Evolutionary conservation across 1,140 invertebrate species (phyloP).

Genomic region (Heliconius hewitsoni): DNA sequence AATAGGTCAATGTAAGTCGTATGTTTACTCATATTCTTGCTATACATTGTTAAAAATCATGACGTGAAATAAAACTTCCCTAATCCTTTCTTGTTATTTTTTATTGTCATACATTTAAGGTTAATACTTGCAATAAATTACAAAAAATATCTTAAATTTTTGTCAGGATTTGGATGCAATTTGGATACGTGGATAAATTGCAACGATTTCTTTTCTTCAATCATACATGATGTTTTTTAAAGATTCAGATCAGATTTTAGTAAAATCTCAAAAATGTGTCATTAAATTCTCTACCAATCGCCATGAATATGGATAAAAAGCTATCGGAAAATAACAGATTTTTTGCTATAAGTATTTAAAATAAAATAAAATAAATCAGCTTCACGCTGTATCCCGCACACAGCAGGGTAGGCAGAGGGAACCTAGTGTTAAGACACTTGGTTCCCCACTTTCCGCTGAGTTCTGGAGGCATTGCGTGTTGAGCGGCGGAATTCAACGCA

Average conservation of each 20-base stretch:
- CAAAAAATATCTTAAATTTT: not conserved
- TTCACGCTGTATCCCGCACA: no score
- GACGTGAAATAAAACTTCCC: not conserved
- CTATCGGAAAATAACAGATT: no score
- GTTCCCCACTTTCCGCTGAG: no score
- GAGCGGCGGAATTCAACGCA: no score
- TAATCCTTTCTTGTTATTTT: slow-evolving; percentile 4
- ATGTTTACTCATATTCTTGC: not conserved
- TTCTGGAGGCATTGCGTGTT: no score
- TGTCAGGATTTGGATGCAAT: not conserved
- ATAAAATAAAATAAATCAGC: no score
- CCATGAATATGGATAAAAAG: not conserved
- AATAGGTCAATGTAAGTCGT: not conserved
- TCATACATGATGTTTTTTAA: not conserved
- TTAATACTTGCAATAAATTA: no score
- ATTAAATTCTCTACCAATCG: not conserved
- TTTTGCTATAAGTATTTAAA: no score
- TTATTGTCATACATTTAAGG: not conserved
- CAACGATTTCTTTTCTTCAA: not conserved
- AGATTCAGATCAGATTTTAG: not conserved
- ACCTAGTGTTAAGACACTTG: no score
- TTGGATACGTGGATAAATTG: not conserved
- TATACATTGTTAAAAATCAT: not conserved
- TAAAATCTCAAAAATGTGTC: not conserved
- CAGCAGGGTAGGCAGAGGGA: no score